Evolutionary conservation across 1,140 invertebrate genomes (phyloP), one percentile per base, ranked within the genome.

Genomic region (Orchestia grillus): DNA sequence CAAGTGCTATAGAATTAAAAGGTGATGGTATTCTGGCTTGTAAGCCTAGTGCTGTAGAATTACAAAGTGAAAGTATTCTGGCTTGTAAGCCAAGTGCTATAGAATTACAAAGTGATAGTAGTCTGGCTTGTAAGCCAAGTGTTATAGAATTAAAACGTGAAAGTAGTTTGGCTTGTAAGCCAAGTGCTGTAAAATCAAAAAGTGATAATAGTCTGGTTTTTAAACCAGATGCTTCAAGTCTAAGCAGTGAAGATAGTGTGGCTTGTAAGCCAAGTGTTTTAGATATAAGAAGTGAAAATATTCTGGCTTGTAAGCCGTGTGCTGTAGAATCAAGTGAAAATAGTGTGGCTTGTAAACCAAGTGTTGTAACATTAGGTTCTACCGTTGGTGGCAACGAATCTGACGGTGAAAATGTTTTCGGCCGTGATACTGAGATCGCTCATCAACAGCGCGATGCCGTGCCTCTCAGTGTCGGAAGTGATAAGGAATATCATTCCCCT

Each of bases 21-120:
- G 53, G 41, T 96, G 90, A 36, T 28, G 96, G 44, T 44, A 88
- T 41, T 44, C 40, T 41, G 15, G 44, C 41, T 44, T 88, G 87
- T 96, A n/a, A 44, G 44, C 42, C 41, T 95, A 87, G 57, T 87
- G 41, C n/a, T 36, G 91, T 44, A 44, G 47, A 53, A 44, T 44
- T 88, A 92, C 95, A 87, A 42, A 91, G 41, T 96, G 90, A 36
- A 43, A 90, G 44, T 57, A 88, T 41, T 40, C 42, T 42, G 41
- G 87, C 41, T 44, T 62, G 95, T 57, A 47, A 92, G 87, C 45
- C 15, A 44, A 87, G 57, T 95, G 92, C 40, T 47, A 43, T 11
- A 47, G 95, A 96, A 96, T 95, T 87, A 88, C 44, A 44, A 36
- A 43, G 45, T 96, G 90, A 36, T 28, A 90, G 44, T 57, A 88